Evolutionary conservation across 2,113 vertebrate genomes (phyloP), one percentile per base, ranked within the genome.

Genomic region (Corythornis cristatus): DNA sequence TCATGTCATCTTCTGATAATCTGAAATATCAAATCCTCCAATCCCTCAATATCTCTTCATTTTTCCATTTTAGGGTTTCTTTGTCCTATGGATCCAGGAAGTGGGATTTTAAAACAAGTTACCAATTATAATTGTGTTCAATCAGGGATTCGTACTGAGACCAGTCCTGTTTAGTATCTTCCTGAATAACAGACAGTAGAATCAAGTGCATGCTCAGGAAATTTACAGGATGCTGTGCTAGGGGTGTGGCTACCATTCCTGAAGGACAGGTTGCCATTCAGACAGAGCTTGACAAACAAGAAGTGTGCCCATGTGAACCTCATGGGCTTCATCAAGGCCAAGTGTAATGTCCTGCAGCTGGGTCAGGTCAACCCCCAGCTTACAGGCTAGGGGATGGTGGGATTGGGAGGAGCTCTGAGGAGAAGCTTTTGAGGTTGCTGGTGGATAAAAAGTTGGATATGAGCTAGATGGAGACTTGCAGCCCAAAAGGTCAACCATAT

Each of bases 211-310:
- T 21, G 21, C 21, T 58, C 43, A 40, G 33, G 20, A 80, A 31
- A 15, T 57, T 57, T 81, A 53, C 26, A n/a, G 33, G 48, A 31
- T 37, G 15, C 26, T 48, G 21, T 35, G 35, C 35, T 35, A 40
- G 9, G 31, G 25, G 28, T 48, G 21, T 2, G 0, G 26, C 9
- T 48, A 5, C 31, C 43, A 31, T 2, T 3, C 26, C 25, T 25
- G 42, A 67, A n/a, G 11, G n/a, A 37, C 1, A 3, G 26, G 26
- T 9, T 31, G 15, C 20, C 26, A 51, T 62, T 16, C n/a, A 76
- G 37, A 72, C 20, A 29, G 28, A 72, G 14, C 29, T 66, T 42
- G 42, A 12, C 64, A 43, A 72, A 21, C 15, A 6, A 43, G 28
- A 43, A 72, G 4, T 72, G 37, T 11, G 6, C 37, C 35, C 28